A percentile compares a stretch with the other conserved stretches of the same genome.
phyloP scores from a whole-genome alignment of 1,140 invertebrate species.

The Drosophila nebulosa region DNA sequence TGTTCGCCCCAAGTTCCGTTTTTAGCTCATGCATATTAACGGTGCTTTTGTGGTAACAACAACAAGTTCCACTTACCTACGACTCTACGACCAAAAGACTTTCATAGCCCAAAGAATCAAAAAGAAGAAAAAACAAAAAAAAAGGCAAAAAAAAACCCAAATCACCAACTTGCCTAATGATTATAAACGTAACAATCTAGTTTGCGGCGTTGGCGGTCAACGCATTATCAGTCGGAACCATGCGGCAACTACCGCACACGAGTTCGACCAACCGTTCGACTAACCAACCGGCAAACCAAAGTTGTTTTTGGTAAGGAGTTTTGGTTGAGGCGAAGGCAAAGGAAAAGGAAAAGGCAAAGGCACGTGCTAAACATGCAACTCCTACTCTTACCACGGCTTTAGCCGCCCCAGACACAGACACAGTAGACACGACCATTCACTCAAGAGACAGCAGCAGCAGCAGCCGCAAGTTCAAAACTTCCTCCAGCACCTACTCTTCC shows the following conservation, averaged over 20 bases:
- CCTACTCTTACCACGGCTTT: slow-evolving; percentile 72
- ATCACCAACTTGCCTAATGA: slow-evolving; percentile 62
- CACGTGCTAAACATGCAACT: slow-evolving; percentile 78
- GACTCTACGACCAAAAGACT: slow-evolving; percentile 23
- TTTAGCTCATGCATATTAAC: slow-evolving; percentile 45
- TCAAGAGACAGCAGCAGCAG: slow-evolving; percentile 43
- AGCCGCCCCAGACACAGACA: slow-evolving; percentile 37
- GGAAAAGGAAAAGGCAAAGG: slow-evolving; percentile 23
- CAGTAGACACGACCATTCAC: slow-evolving; percentile 67
- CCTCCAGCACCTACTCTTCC: not conserved
- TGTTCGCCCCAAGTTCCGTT: slow-evolving; percentile 42
- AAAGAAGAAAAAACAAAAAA: slow-evolving; percentile 11
- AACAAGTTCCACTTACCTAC: slow-evolving; percentile 5
- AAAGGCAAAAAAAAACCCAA: slow-evolving; percentile 5
- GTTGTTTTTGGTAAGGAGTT: slow-evolving; percentile 29
- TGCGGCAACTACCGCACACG: slow-evolving; percentile 56
- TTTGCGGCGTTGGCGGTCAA: slow-evolving; percentile 75
- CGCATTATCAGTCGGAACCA: slow-evolving; percentile 63
- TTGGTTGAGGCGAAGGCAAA: too few relatives aligned
- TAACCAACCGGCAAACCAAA: slow-evolving; percentile 29
- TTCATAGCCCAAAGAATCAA: slow-evolving; percentile 60
- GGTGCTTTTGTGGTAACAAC: slow-evolving; percentile 42
- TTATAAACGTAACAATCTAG: slow-evolving; percentile 75
- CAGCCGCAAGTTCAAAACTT: not conserved
- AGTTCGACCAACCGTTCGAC: slow-evolving; percentile 4